phyloP scores from a whole-genome alignment of 1,140 invertebrate genomes.

The Zaprionus africanus region DNA sequence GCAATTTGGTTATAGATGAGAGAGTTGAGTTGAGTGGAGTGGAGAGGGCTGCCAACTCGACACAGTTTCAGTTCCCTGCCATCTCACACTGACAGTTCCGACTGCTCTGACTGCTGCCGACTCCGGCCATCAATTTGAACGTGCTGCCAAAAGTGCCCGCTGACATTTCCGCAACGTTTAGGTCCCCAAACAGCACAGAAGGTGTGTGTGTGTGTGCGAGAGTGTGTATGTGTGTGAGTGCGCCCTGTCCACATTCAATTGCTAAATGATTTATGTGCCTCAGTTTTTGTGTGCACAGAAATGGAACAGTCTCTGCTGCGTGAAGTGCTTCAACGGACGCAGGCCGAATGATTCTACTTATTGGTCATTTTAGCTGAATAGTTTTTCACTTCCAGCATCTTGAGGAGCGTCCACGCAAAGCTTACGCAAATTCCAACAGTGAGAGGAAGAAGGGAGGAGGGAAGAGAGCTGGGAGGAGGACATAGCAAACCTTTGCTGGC shows the following conservation, averaged over 20 bases:
- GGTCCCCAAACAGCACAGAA: not conserved
- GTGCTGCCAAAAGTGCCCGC: not conserved
- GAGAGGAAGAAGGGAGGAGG: not conserved
- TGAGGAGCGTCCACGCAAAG: constrained; percentile 29
- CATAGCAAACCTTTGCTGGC: constrained; percentile 15
- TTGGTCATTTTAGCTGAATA: constrained; percentile 33
- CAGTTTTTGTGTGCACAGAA: constrained; percentile 40
- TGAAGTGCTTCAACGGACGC: not conserved
- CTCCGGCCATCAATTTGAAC: constrained; percentile 22
- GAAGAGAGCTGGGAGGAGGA: not conserved
- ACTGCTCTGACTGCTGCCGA: not conserved
- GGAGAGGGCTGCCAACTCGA: not conserved
- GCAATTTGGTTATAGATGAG: constrained; percentile 20
- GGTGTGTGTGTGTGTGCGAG: not conserved
- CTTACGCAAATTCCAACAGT: constrained; percentile 36
- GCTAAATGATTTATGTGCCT: constrained; percentile 78
- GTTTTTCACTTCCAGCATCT: constrained; percentile 26
- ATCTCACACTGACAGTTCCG: not conserved
- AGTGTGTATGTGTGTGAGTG: constrained; percentile 5
- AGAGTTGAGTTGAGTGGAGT: not conserved
- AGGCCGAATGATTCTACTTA: constrained; percentile 17
- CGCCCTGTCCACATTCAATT: constrained; percentile 60
- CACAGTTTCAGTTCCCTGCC: not conserved
- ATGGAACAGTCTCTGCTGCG: constrained; percentile 14
- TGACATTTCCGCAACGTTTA: constrained; percentile 4